A percentile compares a stretch with the other conserved stretches of the same genome.
These are phyloP conservation scores for Abrostola triplasia DNA, from an alignment of 2,888 invertebrate genomes.

Conservation along the genomic window DNA sequence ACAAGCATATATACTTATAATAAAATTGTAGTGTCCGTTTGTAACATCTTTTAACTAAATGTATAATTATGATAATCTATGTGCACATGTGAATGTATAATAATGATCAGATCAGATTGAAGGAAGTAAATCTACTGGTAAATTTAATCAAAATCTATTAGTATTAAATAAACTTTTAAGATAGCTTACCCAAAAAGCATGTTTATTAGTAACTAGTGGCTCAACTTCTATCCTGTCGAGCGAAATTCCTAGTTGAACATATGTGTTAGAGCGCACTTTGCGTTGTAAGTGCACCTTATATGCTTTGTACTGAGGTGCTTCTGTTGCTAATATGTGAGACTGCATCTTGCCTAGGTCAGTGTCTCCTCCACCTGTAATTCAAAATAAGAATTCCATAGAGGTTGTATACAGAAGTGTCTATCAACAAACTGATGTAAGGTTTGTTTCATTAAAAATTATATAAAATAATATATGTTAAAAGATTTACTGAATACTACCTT, in stretches of 20 bases:
- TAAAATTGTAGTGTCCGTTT: too few relatives aligned
- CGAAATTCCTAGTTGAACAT: constrained; percentile 95
- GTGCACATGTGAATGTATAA: too few relatives aligned
- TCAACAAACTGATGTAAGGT: not conserved
- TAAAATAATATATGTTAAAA: constrained; percentile 14
- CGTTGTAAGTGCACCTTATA: constrained; percentile 93
- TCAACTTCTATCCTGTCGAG: constrained; percentile 97
- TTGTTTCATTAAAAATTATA: not conserved
- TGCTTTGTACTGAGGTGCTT: constrained; percentile 95
- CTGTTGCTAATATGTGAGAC: constrained; percentile 93
- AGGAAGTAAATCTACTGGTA: too few relatives aligned
- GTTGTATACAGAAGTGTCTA: not conserved
- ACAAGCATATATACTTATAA: too few relatives aligned
- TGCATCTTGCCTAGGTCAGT: constrained; percentile 90
- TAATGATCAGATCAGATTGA: too few relatives aligned
- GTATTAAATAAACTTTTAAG: not conserved
- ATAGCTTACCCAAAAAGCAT: constrained; percentile 89
- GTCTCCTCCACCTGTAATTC: constrained; percentile 57
- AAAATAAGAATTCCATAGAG: not conserved
- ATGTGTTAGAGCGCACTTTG: constrained; percentile 94
- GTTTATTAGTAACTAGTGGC: constrained; percentile 91
- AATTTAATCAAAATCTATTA: too few relatives aligned
- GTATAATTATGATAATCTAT: too few relatives aligned
- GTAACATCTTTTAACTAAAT: too few relatives aligned
- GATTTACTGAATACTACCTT: constrained; percentile 61